Percentiles rank a stretch among this genome's conserved stretches.
Evolutionary conservation across 2,888 invertebrate genomes (phyloP).

Genomic region (Tinea semifulvella): DNA sequence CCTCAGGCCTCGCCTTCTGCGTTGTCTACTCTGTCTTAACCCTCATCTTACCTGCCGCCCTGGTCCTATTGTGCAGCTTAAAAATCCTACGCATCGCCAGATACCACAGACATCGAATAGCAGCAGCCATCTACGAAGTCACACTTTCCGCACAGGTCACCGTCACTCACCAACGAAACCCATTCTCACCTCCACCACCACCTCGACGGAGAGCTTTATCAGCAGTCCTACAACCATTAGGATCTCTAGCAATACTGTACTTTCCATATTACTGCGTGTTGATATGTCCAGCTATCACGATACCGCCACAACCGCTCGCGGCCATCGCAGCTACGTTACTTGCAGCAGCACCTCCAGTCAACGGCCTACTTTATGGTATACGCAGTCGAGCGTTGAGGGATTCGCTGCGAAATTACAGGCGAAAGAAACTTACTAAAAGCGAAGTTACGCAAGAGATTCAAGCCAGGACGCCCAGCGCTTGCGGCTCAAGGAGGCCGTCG

Average conservation of each 20-base stretch:
- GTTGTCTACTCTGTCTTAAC: constrained; percentile 71
- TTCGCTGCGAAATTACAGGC: constrained; percentile 79
- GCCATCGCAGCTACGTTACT: constrained; percentile 72
- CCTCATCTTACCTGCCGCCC: constrained; percentile 71
- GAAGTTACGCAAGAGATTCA: constrained; percentile 84
- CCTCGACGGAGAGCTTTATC: constrained; percentile 71
- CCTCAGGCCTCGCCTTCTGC: constrained; percentile 71
- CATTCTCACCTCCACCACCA: constrained; percentile 75
- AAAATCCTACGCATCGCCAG: constrained; percentile 74
- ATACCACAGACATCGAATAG: constrained; percentile 84
- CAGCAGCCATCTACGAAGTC: constrained; percentile 86
- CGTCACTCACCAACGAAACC: constrained; percentile 83
- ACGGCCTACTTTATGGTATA: constrained; percentile 81
- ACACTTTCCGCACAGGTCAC: constrained; percentile 85
- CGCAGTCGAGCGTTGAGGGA: constrained; percentile 76
- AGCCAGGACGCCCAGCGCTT: constrained; percentile 80
- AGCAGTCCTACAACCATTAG: constrained; percentile 77
- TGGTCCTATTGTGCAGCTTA: constrained; percentile 77
- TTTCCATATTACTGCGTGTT: constrained; percentile 78
- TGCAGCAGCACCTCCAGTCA: constrained; percentile 76
- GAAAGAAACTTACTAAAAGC: constrained; percentile 80
- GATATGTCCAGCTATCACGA: constrained; percentile 68
- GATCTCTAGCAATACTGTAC: constrained; percentile 76
- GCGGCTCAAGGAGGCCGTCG: constrained; percentile 78
- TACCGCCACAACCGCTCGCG: constrained; percentile 52